These are phyloP conservation scores for Acheta domesticus DNA, from an alignment of 2,888 invertebrate genomes.

Conservation along the genomic window DNA sequence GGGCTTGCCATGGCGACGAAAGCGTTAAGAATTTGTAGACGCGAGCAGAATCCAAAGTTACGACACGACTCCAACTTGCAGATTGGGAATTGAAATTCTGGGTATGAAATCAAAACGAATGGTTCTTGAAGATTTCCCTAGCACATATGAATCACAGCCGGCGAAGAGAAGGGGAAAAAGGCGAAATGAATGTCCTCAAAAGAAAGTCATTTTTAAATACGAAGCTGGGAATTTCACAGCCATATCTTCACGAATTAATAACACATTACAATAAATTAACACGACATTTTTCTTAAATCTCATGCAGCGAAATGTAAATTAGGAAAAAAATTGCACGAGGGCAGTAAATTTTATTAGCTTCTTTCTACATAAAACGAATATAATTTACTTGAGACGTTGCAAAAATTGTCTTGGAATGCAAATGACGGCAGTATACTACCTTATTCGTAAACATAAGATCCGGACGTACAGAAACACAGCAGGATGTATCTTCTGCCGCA, in stretches of 20 bases:
- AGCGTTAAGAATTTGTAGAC: slow-evolving; percentile 18
- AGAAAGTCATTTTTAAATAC: slow-evolving; percentile 1
- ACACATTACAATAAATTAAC: slow-evolving; percentile 18
- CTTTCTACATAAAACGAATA: not conserved
- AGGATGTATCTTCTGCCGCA: too few relatives aligned
- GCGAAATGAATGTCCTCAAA: slow-evolving; percentile 11
- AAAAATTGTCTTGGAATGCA: slow-evolving; percentile 18
- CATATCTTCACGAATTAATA: not conserved
- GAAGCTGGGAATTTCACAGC: not conserved
- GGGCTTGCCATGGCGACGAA: not conserved
- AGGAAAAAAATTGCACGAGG: not conserved
- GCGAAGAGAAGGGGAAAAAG: not conserved
- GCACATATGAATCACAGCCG: slow-evolving; percentile 8
- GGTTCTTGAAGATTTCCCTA: slow-evolving; percentile 18
- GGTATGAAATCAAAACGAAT: slow-evolving; percentile 18
- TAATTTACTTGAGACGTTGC: not conserved
- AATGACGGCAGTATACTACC: not conserved
- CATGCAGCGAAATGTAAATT: not conserved
- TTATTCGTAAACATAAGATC: not conserved
- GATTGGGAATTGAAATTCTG: slow-evolving; percentile 18
- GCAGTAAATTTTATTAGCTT: slow-evolving; percentile 18
- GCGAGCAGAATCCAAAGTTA: slow-evolving; percentile 8
- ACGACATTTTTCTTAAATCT: not conserved
- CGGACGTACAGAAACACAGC: not conserved
- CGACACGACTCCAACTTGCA: slow-evolving; percentile 6